Evolutionary conservation across 2,113 vertebrate species (phyloP), one percentile per base, ranked within the genome.

Genomic region (Myrmecobius fasciatus): DNA sequence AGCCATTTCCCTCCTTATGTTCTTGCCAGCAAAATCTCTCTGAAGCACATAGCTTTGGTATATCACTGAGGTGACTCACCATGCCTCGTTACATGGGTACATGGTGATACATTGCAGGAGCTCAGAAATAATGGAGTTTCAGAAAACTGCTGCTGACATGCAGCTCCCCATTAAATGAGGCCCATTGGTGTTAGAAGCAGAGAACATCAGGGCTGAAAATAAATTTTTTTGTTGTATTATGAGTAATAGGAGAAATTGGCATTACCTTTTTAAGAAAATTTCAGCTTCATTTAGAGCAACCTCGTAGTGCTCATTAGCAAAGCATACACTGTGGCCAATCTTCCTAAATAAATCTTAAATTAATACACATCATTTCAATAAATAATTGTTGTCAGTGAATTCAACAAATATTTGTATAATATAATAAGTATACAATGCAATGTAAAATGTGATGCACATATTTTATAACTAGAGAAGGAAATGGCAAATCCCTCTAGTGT

Each of bases 111-210:
- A 17, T 52, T 52, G 53, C 89, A 52, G 89, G 31, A 92, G 49
- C 47, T 90, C 92, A 31, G 93, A 91, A 96, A 95, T 91, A 53
- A 91, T 9, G 0, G 46, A 9, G 51, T 94, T 93, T 94, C 31
- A 92, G 47, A 94, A 92, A 94, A 56, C 28, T 0, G 12, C 2
- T 91, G 25, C 8, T 2, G 88, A 90, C 95, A 93, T 10, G 2
- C 24, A 94, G 83, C 53, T 91, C 0, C 53, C 1, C 25, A 49
- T 91, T 52, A 54, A 26, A 88, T 2, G 83, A 91, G 0, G 12
- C 2, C 89, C 17, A 52, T 0, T 91, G 31, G 67, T 46, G 67
- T 43, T 83, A 83, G 67, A 83, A 83, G 36, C 67, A 83, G n/a
- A 43, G 20, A 83, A 43, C 67, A 83, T 43, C n/a, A 83, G n/a